Conservation (phyloP, 2,888 invertebrate genomes). For the Drosophila kokeensis region DNA sequence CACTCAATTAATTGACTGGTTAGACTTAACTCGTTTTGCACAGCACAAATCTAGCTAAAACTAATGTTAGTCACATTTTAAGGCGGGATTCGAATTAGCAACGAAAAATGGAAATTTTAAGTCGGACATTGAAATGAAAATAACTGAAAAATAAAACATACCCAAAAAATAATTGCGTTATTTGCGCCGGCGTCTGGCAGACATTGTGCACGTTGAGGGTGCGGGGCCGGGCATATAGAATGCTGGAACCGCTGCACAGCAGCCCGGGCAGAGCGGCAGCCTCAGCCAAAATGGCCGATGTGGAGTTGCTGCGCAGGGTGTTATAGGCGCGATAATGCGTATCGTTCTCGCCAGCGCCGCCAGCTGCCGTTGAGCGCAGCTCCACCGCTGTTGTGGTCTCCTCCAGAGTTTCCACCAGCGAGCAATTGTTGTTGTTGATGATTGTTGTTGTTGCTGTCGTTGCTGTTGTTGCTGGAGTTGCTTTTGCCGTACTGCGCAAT, state of each 20-base stretch:
- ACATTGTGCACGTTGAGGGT: conserved; percentile 83
- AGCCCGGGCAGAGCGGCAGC: conserved; percentile 50
- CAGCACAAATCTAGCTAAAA: neutral
- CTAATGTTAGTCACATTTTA: neutral
- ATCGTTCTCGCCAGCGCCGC: neutral
- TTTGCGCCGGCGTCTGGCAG: conserved; percentile 82
- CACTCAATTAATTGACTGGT: neutral
- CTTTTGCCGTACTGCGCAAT: conserved; percentile 41
- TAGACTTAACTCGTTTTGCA: neutral
- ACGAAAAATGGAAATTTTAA: neutral
- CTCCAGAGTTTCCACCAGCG: conserved; percentile 51
- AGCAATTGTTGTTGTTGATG: conserved; percentile 47
- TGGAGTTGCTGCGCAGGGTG: conserved; percentile 80
- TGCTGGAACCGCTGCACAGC: conserved; percentile 47
- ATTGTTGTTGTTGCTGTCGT: conserved; percentile 10
- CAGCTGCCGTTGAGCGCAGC: conserved; percentile 50
- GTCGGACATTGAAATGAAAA: conserved; percentile 4
- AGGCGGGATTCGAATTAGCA: neutral
- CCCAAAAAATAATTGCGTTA: conserved; percentile 84
- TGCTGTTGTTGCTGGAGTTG: conserved; percentile 26
- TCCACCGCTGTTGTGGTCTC: conserved; percentile 70
- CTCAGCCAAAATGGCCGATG: conserved; percentile 76
- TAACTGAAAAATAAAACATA: conserved; percentile 71
- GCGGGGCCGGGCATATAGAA: conserved; percentile 79
- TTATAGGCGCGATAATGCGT: conserved; percentile 54